These are phyloP conservation scores for Sminthurides bifidus DNA, from an alignment of 1,140 invertebrate species.

Conservation along the genomic window DNA sequence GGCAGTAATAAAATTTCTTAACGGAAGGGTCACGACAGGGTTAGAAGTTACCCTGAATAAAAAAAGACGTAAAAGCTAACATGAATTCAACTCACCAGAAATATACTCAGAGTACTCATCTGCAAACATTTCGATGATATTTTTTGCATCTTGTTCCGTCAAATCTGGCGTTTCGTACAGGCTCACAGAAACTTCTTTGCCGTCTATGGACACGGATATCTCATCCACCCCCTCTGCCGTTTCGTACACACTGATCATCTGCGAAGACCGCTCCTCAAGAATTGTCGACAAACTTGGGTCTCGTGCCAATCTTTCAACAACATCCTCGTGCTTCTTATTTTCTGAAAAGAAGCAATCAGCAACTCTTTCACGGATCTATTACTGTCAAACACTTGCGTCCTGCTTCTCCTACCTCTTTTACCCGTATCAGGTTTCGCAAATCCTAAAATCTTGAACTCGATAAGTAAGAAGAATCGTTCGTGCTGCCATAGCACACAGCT, in stretches of 20 bases:
- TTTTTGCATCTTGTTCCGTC: conserved; percentile 76
- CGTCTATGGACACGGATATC: conserved; percentile 74
- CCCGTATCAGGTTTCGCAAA: too few relatives aligned
- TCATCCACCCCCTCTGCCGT: conserved; percentile 65
- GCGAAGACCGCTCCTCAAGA: conserved; percentile 76
- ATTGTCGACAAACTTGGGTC: conserved; percentile 68
- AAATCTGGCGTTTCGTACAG: conserved; percentile 77
- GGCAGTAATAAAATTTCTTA: too few relatives aligned
- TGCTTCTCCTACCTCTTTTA: too few relatives aligned
- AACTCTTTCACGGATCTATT: background rate
- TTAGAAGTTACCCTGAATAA: background rate
- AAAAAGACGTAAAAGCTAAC: conserved; percentile 3
- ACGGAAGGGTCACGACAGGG: background rate
- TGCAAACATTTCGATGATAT: conserved; percentile 86
- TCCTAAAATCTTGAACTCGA: too few relatives aligned
- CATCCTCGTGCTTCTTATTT: conserved; percentile 14
- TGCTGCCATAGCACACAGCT: too few relatives aligned
- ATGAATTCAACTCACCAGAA: conserved; percentile 43
- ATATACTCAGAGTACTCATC: conserved; percentile 80
- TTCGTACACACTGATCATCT: conserved; percentile 54
- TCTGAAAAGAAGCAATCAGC: background rate
- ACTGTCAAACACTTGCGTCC: too few relatives aligned
- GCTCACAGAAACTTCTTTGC: conserved; percentile 79
- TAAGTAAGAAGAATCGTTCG: too few relatives aligned
- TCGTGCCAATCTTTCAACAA: conserved; percentile 33